These are phyloP conservation scores for Tragelaphus buxtoni DNA, from an alignment of 2,113 vertebrate species.

Conservation along the genomic window DNA sequence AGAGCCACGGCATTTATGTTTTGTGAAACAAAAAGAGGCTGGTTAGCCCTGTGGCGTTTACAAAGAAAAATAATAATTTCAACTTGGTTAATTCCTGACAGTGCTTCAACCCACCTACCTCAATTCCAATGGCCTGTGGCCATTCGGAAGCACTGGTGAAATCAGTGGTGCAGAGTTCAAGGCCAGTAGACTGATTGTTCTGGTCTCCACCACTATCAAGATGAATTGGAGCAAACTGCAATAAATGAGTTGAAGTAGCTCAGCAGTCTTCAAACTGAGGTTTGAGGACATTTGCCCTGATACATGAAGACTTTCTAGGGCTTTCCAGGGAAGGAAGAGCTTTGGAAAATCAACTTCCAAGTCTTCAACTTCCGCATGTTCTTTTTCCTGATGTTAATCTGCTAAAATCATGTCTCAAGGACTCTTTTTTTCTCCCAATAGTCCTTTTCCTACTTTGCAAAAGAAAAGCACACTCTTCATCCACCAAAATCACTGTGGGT, in stretches of 20 bases:
- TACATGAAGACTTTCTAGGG: not conserved
- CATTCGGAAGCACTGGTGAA: accelerated
- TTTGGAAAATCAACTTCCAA: not conserved
- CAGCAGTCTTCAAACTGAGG: not conserved
- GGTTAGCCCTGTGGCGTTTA: not conserved
- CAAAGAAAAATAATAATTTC: not conserved
- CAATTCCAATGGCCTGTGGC: accelerated
- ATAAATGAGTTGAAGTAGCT: not conserved
- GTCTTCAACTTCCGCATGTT: not conserved
- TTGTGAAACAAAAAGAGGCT: slow-evolving; percentile 33
- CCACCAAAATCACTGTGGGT: not conserved
- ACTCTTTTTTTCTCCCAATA: not conserved
- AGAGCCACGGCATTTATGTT: slow-evolving; percentile 2
- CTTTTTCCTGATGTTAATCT: not conserved
- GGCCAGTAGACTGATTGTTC: not conserved
- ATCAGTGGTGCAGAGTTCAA: not conserved
- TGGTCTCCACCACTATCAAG: not conserved
- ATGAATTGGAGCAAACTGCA: not conserved
- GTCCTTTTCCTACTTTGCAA: not conserved
- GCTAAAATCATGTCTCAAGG: not conserved
- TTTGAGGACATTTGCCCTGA: not conserved
- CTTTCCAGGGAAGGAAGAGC: not conserved
- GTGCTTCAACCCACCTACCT: not conserved
- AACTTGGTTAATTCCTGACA: not conserved
- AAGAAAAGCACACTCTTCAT: not conserved